Evolutionary conservation across 2,113 vertebrate genomes (phyloP).

Genomic region (Oophaga pumilio): DNA sequence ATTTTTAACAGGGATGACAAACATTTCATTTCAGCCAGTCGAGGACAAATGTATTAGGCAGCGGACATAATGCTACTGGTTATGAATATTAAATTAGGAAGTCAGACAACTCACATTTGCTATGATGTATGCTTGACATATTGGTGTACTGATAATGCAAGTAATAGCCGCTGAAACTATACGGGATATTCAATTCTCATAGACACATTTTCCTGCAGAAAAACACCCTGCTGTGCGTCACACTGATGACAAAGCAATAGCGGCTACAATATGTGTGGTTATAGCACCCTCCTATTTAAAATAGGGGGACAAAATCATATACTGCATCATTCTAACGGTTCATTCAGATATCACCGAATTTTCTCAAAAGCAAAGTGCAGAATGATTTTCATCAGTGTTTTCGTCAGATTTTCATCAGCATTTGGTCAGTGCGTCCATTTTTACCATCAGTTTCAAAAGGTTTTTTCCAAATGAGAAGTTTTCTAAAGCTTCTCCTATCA

Average conservation of each 20-base stretch:
- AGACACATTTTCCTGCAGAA: conserved; percentile 15
- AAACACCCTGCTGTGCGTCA: not conserved
- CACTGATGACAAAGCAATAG: not conserved
- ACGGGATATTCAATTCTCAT: not conserved
- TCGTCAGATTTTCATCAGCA: no score
- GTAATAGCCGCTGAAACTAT: conserved; percentile 1
- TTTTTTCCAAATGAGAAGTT: no score
- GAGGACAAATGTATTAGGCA: conserved; percentile 53
- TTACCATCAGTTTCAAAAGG: no score
- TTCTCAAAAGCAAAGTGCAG: no score
- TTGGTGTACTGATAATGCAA: conserved; percentile 26
- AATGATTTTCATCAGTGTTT: no score
- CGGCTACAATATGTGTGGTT: not conserved
- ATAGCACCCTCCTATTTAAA: not conserved
- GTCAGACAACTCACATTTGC: conserved; percentile 46
- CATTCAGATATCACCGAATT: no score
- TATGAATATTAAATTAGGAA: conserved; percentile 53
- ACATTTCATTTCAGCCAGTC: conserved; percentile 56
- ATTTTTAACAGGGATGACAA: conserved; percentile 56
- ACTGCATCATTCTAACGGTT: no score
- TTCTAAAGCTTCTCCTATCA: no score
- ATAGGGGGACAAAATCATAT: not conserved
- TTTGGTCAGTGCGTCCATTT: no score
- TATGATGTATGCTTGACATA: conserved; percentile 42
- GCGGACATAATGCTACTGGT: conserved; percentile 51